These are phyloP conservation scores for Sinosuthora webbiana DNA, from an alignment of 2,113 vertebrate species.

Conservation along the genomic window DNA sequence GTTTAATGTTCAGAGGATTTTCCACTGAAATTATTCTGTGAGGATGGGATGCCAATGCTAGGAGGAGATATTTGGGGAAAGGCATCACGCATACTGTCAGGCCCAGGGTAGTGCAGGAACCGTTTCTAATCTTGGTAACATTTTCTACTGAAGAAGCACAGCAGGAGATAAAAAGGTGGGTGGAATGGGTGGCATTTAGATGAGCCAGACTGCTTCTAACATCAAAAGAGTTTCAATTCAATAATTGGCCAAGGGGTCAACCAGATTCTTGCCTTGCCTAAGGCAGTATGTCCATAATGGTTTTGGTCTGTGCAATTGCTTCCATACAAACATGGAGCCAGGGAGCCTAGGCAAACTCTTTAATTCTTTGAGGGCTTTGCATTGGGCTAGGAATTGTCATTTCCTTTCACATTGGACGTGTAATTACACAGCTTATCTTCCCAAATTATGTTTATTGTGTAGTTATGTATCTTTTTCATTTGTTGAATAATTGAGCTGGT, in stretches of 20 bases:
- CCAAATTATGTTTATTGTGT: background rate
- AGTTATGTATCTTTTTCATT: background rate
- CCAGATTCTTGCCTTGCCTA: background rate
- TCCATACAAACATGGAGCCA: background rate
- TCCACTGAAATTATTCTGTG: background rate
- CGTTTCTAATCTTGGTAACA: background rate
- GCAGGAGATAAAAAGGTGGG: background rate
- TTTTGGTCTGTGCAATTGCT: background rate
- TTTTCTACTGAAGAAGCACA: background rate
- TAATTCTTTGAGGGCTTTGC: background rate
- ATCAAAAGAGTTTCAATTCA: background rate
- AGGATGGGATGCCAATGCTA: background rate
- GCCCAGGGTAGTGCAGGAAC: background rate
- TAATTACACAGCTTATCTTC: background rate
- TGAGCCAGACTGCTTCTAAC: background rate
- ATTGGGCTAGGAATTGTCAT: background rate
- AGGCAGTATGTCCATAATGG: background rate
- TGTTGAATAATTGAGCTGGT: background rate
- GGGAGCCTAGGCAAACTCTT: background rate
- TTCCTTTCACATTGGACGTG: background rate
- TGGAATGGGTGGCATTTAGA: background rate
- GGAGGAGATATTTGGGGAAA: background rate
- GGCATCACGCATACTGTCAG: rapidly evolving
- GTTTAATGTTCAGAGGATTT: background rate
- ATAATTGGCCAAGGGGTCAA: background rate